Conservation (phyloP, 2,113 vertebrate genomes). For the Azemiops feae region DNA sequence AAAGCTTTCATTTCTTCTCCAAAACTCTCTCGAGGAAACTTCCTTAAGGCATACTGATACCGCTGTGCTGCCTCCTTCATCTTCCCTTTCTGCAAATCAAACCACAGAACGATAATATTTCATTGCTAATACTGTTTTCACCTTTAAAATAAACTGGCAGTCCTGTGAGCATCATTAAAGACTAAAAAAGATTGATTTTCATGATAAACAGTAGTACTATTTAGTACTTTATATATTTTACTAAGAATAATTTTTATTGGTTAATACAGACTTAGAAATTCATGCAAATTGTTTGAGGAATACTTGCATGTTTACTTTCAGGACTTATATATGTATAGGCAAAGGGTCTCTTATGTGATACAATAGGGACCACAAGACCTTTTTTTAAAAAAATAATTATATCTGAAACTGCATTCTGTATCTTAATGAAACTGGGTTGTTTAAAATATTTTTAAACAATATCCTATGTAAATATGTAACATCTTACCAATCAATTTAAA, state of each 20-base stretch:
- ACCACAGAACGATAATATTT: slow-evolving; percentile 19
- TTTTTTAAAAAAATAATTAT: neutral
- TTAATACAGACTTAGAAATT: neutral
- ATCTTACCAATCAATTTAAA: neutral
- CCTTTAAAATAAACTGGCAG: neutral
- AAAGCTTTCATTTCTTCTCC: slow-evolving; percentile 95
- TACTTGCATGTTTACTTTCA: neutral
- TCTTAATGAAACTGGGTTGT: neutral
- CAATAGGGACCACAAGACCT: neutral
- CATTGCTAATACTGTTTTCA: neutral
- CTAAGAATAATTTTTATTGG: neutral
- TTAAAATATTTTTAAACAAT: neutral
- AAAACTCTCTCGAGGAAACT: slow-evolving; percentile 94
- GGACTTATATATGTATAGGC: neutral
- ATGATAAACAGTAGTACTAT: neutral
- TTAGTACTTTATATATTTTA: neutral
- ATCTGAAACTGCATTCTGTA: neutral
- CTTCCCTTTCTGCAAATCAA: slow-evolving; percentile 88
- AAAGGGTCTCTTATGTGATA: neutral
- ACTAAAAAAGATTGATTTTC: neutral
- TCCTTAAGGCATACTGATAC: slow-evolving; percentile 95
- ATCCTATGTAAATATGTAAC: neutral
- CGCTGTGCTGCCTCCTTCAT: slow-evolving; percentile 98
- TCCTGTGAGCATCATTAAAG: neutral
- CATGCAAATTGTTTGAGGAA: slow-evolving; percentile 6